phyloP scores from a whole-genome alignment of 1,140 invertebrate genomes.

The Penaeus vannamei region DNA sequence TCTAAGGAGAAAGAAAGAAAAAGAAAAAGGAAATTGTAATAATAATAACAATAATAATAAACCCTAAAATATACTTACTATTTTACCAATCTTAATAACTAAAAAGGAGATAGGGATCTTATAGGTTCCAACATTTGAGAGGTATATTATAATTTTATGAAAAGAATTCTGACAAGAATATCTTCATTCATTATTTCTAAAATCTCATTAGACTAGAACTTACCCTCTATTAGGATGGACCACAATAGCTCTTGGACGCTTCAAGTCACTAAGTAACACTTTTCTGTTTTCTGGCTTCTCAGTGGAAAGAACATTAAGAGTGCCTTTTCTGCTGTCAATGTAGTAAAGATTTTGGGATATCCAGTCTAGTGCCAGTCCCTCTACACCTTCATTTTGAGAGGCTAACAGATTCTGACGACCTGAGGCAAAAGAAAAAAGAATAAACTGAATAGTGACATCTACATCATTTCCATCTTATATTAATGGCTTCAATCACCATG shows the following conservation, averaged over 20 bases:
- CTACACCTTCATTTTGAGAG: conserved; percentile 97
- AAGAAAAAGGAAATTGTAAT: conserved; percentile 33
- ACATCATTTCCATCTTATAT: conserved; percentile 60
- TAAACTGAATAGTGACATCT: conserved; percentile 51
- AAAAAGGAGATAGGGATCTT: not conserved
- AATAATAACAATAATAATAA: not conserved
- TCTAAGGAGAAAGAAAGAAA: conserved; percentile 69
- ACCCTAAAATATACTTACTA: not conserved
- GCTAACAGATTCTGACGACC: conserved; percentile 91
- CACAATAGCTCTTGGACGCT: conserved; percentile 93
- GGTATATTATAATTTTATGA: not conserved
- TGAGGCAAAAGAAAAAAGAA: conserved; percentile 69
- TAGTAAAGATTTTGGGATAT: conserved; percentile 97
- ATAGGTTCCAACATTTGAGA: not conserved
- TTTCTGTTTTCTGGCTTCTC: conserved; percentile 86
- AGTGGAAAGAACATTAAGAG: conserved; percentile 92
- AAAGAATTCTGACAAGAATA: not conserved
- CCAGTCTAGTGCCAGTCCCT: conserved; percentile 98
- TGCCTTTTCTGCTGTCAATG: conserved; percentile 96
- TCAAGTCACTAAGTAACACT: conserved; percentile 89
- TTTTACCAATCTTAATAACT: not conserved
- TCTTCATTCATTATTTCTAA: not conserved
- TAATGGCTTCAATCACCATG: not conserved
- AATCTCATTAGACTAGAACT: conserved; percentile 58
- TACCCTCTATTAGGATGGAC: conserved; percentile 94